Conservation (phyloP, 2,888 invertebrate genomes). For the Thysanoteuthis rhombus region DNA sequence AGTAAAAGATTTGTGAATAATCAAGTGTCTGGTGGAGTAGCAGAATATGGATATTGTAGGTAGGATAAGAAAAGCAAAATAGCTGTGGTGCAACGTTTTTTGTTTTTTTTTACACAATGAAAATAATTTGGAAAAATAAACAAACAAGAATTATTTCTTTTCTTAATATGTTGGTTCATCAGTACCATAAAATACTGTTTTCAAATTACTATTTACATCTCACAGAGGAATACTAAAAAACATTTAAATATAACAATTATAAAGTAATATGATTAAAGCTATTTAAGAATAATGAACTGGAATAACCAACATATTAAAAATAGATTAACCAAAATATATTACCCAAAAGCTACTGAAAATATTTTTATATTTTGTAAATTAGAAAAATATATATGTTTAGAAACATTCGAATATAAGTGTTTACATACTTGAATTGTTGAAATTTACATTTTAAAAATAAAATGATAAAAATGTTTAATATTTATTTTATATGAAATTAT, state of each 20-base stretch:
- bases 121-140: neutral
- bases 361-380: no score
- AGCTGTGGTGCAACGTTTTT: conserved; percentile 25
- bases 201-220: neutral
- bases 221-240: neutral
- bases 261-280: no score
- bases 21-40: neutral
- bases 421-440: no score
- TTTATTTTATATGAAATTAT: no score
- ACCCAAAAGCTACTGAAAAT: no score
- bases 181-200: neutral
- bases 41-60: neutral
- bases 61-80: conserved; percentile 23
- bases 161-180: neutral
- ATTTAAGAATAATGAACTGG: neutral
- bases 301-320: conserved; percentile 1
- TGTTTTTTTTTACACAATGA: no score
- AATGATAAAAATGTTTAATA: no score
- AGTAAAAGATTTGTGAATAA: neutral
- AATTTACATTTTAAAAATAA: no score
- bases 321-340: neutral
- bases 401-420: no score
- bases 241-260: neutral
- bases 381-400: no score
- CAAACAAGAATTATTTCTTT: neutral